Evolutionary conservation across 2,888 invertebrate species (phyloP), one percentile per base, ranked within the genome.

Genomic region (Leptinotarsa rubiginosa): DNA sequence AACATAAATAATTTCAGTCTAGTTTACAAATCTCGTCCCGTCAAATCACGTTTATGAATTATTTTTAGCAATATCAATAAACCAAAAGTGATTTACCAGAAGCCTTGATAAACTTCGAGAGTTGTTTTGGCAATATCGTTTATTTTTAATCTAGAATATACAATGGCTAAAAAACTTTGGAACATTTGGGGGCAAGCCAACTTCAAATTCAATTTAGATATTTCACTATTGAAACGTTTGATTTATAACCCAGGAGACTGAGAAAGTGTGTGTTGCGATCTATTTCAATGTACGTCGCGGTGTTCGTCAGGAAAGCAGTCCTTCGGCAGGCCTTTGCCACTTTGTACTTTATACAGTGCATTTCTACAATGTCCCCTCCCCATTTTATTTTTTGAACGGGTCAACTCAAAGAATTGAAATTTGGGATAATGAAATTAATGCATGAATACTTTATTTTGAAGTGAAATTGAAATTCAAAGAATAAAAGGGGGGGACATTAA

Each of bases 61-160:
- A 68, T 56, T 69, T 69, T 59, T 56, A 69, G 56, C 56, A 10
- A 47, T 47, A 22, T 69, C 62, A 56, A 69, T 69, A 69, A 69
- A 69, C 47, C 50, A 25, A 50, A 62, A 62, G 22, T 41, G 41
- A 62, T 62, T 62, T 69, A 41, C 25, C 54, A 22, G 18, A n/a
- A 56, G 47, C n/a, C 69, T 16, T 47, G 69, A 69, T 69, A 10
- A 47, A 69, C 52, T 25, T 54, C 56, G 69, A 56, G 62, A 62
- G 62, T 31, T 69, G 69, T 59, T 69, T 56, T 56, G 69, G 56
- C 47, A 56, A 69, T 69, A 59, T n/a, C 15, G 56, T 59, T 69
- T 54, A 68, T 68, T 54, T 68, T 41, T 56, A 18, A 50, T 54
- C 41, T 56, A 18, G n/a, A 56, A 69, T 54, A n/a, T 56, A 56